phyloP scores from a whole-genome alignment of 2,797 vertebrate species.

The Enteromius argenteus region DNA sequence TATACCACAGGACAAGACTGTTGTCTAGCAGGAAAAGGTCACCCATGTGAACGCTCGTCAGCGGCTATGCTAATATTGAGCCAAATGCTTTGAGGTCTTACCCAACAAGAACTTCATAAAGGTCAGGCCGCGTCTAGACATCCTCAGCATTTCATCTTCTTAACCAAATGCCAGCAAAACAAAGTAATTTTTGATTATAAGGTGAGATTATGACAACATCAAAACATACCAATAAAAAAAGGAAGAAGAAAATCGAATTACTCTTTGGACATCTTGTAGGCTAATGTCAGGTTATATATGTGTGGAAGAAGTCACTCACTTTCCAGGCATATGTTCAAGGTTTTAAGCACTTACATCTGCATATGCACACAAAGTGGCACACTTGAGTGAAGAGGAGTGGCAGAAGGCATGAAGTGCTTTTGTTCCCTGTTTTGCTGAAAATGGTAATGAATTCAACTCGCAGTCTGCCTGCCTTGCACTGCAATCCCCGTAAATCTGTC shows the following conservation, averaged over 20 bases:
- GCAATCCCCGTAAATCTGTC: neutral
- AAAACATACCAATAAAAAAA: conserved; percentile 8
- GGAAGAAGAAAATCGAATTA: neutral
- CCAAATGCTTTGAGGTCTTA: conserved; percentile 50
- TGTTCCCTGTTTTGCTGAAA: neutral
- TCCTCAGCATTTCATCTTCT: conserved; percentile 45
- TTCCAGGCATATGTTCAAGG: conserved; percentile 2
- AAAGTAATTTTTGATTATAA: neutral
- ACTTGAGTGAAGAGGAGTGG: conserved; percentile 9
- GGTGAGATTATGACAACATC: neutral
- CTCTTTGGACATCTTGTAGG: neutral
- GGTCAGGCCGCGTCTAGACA: conserved; percentile 72
- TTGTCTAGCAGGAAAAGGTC: conserved; percentile 46
- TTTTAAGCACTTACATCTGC: conserved; percentile 25
- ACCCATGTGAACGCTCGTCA: conserved; percentile 10
- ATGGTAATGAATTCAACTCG: neutral
- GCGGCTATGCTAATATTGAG: conserved; percentile 45
- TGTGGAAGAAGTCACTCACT: conserved; percentile 2
- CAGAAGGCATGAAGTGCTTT: conserved; percentile 4
- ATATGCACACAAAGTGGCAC: neutral
- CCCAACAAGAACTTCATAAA: conserved; percentile 66
- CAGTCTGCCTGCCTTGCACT: neutral
- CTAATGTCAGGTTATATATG: neutral
- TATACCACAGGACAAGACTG: conserved; percentile 26
- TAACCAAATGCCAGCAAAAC: conserved; percentile 42